Evolutionary conservation across 2,113 vertebrate genomes (phyloP), one percentile per base, ranked within the genome.

Genomic region (Girardinichthys multiradiatus): DNA sequence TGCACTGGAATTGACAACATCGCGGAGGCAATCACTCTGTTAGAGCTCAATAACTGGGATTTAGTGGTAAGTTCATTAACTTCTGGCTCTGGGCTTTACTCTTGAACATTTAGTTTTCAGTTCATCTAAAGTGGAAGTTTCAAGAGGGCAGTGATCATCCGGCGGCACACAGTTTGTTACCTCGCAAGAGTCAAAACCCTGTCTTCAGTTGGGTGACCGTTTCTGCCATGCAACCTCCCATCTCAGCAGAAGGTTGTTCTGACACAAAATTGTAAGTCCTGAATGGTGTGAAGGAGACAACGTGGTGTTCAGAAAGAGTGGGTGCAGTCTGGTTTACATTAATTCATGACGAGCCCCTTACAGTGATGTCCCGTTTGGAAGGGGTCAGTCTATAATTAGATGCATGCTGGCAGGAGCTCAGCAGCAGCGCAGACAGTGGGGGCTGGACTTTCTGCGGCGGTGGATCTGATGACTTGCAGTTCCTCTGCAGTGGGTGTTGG

Each of bases 1-100:
- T 99, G 98, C 94, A 99, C 98, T 84, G 98, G 98, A 89, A 99
- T 99, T 92, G 98, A 99, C 95, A 98, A 99, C 94, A 99, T 99
- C 85, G 98, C 98, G 87, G 98, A 99, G 93, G 98, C 98, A 92
- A 99, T 99, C 93, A 97, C 98, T 54, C 93, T 99, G 89, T 96
- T 99, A 90, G 98, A 99, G 92, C 97, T 97, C 91, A 99, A 99
- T 95, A 99, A 99, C 94, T 99, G 98, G 98, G 98, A 99, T 94
- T 95, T 99, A 95, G 96, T 99, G 96, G 98, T 99, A 96, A 97
- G 98, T 97, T 84, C 57, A 77, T 85, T 87, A 87, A 77, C 71
- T 68, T 39, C 9, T 51, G 66, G 63, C 74, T 77, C 59, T 71
- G 27, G 37, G 17, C 74, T 74, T 80, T 76, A 37, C 66, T 80